Evolutionary conservation across 2,113 vertebrate species (phyloP).

Genomic region (Poeciliopsis retropinna): DNA sequence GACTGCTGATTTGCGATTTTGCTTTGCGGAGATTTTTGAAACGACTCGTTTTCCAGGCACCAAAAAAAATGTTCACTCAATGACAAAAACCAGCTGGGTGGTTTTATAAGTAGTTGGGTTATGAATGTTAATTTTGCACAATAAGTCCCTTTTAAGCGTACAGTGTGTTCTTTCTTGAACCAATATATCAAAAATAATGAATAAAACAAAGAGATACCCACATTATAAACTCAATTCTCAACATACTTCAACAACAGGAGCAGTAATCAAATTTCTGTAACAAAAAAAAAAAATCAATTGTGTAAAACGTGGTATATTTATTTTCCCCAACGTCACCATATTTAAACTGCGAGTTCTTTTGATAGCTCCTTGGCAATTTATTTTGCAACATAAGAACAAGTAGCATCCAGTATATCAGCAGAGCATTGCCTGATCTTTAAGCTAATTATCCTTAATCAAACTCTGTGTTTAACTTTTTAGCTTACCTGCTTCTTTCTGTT

Average conservation of each 20-base stretch:
- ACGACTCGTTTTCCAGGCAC: no score
- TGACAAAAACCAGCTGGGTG: no score
- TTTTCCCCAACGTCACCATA: neutral
- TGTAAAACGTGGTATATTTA: neutral
- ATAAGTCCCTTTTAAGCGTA: no score
- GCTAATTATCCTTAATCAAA: conserved; percentile 7
- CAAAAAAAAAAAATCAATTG: neutral
- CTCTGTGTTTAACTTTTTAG: conserved; percentile 10
- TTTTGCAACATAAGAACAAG: neutral
- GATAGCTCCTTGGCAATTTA: neutral
- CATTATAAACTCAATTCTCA: neutral
- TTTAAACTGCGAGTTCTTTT: neutral
- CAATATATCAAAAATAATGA: neutral
- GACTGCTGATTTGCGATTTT: no score
- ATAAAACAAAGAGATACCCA: neutral
- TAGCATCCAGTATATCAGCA: neutral
- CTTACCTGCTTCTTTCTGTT: conserved; percentile 9
- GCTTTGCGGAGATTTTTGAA: no score
- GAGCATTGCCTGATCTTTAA: neutral
- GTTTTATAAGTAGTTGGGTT: no score
- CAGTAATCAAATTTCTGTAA: neutral
- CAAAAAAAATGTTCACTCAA: no score
- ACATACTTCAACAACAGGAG: neutral
- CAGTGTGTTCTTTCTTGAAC: no score
- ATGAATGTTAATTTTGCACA: no score